These are phyloP conservation scores for Actias luna DNA, from an alignment of 2,888 invertebrate species.

Conservation along the genomic window DNA sequence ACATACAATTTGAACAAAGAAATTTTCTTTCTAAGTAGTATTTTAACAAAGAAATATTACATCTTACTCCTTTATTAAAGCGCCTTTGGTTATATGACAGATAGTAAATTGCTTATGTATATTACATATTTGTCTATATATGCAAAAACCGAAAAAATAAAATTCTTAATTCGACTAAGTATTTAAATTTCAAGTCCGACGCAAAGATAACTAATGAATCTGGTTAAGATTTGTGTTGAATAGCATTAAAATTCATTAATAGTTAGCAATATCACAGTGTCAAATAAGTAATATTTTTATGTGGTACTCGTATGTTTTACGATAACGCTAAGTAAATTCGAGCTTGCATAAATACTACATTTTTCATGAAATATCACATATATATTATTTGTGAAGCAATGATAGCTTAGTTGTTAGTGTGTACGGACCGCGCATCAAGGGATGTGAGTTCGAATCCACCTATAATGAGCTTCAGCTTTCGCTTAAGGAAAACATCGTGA, in stretches of 20 bases:
- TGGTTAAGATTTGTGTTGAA: slow-evolving; percentile 10
- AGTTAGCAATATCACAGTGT: slow-evolving; percentile 29
- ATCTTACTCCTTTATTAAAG: background rate
- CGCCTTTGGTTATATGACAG: background rate
- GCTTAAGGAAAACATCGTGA: too few species aligned
- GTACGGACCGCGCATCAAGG: too few species aligned
- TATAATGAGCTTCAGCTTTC: too few species aligned
- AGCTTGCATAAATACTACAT: too few species aligned
- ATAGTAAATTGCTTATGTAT: background rate
- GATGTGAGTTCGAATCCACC: too few species aligned
- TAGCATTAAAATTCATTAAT: slow-evolving; percentile 29
- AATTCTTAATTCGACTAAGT: too few species aligned
- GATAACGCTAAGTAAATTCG: too few species aligned
- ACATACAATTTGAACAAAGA: slow-evolving; percentile 28
- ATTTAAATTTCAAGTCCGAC: slow-evolving; percentile 8
- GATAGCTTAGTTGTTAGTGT: too few species aligned
- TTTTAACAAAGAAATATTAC: background rate
- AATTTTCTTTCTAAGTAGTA: background rate
- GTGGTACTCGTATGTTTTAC: slow-evolving; percentile 26
- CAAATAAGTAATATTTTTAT: slow-evolving; percentile 31
- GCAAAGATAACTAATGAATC: slow-evolving; percentile 8
- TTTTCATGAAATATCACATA: too few species aligned
- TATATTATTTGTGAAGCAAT: too few species aligned
- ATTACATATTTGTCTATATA: too few species aligned
- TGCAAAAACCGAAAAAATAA: too few species aligned